Evolutionary conservation across 2,113 vertebrate genomes (phyloP).

Genomic region (Ranitomeya variabilis): DNA sequence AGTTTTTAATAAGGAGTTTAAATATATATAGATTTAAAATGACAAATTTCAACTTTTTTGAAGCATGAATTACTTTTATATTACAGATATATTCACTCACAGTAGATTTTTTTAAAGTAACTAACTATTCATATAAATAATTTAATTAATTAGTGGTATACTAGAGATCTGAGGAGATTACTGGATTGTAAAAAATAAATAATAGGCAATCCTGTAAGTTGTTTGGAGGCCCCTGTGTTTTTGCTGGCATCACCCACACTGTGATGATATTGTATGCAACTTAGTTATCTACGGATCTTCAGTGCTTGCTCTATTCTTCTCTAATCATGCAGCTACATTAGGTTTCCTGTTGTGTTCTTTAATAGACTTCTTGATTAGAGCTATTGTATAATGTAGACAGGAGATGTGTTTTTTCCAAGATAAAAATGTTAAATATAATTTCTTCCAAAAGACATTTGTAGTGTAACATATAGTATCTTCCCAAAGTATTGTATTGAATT

Average conservation of each 20-base stretch:
- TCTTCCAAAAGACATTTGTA: not conserved
- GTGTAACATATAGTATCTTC: not conserved
- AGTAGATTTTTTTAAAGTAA: not conserved
- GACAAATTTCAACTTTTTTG: not conserved
- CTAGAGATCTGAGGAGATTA: not conserved
- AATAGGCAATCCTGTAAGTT: not conserved
- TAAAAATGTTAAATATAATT: slow-evolving; percentile 4
- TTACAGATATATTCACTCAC: not conserved
- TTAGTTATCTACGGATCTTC: slow-evolving; percentile 9
- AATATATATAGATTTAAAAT: not conserved
- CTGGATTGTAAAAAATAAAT: not conserved
- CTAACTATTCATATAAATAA: not conserved
- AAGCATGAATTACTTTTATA: not conserved
- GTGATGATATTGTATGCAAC: not conserved
- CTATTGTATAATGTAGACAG: not conserved
- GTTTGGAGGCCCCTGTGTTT: not conserved
- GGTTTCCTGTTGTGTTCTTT: slow-evolving; percentile 7
- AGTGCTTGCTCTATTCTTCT: not conserved
- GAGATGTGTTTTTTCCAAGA: not conserved
- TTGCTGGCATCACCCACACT: not conserved
- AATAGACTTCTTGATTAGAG: not conserved
- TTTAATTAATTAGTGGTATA: not conserved
- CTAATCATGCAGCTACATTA: slow-evolving; percentile 5
- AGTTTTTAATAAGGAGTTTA: too few species aligned
- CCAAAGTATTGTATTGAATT: not conserved